phyloP scores from a whole-genome alignment of 92 coral and sea anemone species.

The Epizoanthus rinbou region DNA sequence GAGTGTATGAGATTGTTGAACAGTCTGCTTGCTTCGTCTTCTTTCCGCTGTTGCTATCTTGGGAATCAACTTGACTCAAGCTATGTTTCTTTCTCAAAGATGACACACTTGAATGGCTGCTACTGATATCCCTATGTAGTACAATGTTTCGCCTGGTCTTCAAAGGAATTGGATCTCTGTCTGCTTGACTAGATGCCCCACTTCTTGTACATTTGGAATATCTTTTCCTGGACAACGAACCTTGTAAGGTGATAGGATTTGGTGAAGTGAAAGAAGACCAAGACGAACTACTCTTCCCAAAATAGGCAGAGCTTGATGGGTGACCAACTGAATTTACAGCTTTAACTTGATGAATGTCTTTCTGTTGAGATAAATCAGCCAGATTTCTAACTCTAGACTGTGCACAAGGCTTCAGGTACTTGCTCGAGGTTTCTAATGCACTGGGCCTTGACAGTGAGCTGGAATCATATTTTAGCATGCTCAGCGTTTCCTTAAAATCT shows the following conservation, averaged over 20 bases:
- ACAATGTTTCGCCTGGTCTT: conserved; percentile 15
- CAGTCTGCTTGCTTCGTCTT: not conserved
- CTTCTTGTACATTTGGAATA: not conserved
- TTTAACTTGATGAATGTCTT: not conserved
- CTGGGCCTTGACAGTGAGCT: not conserved
- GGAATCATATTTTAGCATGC: conserved; percentile 8
- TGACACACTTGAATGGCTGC: conserved; percentile 19
- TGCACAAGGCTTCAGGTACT: not conserved
- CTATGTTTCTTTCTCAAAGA: not conserved
- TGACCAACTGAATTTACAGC: not conserved
- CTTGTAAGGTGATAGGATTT: conserved; percentile 63
- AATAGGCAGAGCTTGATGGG: not conserved
- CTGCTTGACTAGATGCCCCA: not conserved
- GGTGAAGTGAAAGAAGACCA: conserved; percentile 61
- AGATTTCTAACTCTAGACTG: not conserved
- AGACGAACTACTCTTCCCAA: not conserved
- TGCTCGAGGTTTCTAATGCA: not conserved
- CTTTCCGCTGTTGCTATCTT: not conserved
- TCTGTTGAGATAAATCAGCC: not conserved
- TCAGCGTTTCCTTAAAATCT: conserved; percentile 36
- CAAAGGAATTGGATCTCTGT: not conserved
- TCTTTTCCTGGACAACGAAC: conserved; percentile 47
- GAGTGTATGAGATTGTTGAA: not conserved
- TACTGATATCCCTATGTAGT: not conserved
- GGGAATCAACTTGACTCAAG: too few species aligned